Percentiles rank a stretch among this genome's conserved stretches.
phyloP scores from a whole-genome alignment of 2,113 vertebrate genomes.

The Paramisgurnus dabryanus region DNA sequence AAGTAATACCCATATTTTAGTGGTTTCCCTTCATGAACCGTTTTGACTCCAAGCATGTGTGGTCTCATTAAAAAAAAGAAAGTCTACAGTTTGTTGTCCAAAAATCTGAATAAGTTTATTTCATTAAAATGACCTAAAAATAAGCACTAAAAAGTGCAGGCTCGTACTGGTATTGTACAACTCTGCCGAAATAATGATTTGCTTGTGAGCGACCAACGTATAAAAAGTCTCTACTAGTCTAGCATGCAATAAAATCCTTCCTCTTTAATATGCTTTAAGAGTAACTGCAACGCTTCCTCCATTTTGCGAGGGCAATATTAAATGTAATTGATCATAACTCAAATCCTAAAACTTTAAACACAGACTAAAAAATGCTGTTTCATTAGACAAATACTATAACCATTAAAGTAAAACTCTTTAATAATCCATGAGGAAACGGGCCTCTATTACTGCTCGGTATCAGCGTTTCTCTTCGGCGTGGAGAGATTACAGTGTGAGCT shows the following conservation, averaged over 20 bases:
- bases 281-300: constrained; percentile 13
- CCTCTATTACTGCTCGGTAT: constrained; percentile 71
- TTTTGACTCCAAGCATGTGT: background rate
- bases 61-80: background rate
- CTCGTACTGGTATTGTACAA: no score
- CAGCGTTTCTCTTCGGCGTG: constrained; percentile 82
- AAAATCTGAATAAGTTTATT: constrained; percentile 7
- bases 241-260: constrained; percentile 30
- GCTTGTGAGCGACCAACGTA: background rate
- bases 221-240: constrained; percentile 12
- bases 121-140: background rate
- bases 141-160: background rate
- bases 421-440: constrained; percentile 76
- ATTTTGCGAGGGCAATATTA: constrained; percentile 29
- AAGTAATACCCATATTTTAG: background rate
- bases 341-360: constrained; percentile 56
- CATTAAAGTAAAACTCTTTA: constrained; percentile 65
- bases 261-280: constrained; percentile 35
- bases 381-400: constrained; percentile 57
- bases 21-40: background rate
- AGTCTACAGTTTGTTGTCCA: background rate
- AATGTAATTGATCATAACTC: constrained; percentile 46
- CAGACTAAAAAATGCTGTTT: constrained; percentile 56
- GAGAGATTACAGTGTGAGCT: constrained; percentile 87
- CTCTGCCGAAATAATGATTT: constrained; percentile 6